Evolutionary conservation across 2,888 invertebrate species (phyloP).

Genomic region (Diachrysia chrysitis): DNA sequence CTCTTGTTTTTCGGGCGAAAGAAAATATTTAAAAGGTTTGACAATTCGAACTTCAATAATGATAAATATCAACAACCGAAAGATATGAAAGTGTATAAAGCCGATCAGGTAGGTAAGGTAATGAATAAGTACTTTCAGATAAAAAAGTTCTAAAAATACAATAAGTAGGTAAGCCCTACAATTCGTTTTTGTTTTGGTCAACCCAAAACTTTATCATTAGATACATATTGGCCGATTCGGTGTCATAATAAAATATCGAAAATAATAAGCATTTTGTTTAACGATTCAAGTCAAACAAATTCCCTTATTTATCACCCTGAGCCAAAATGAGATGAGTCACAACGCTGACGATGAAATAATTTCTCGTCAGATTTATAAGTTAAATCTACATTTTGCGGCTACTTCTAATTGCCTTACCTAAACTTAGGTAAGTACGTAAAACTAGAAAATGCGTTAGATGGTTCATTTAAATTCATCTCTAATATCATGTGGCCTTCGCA

Average conservation of each 20-base stretch:
- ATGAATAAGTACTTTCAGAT: background rate
- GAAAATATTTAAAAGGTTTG: too few species aligned
- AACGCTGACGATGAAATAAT: constrained; percentile 32
- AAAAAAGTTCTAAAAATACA: background rate
- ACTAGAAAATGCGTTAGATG: constrained; percentile 50
- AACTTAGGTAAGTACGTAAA: constrained; percentile 28
- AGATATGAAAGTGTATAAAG: background rate
- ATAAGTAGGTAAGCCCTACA: too few species aligned
- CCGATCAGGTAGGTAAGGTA: background rate
- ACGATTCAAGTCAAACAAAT: constrained; percentile 24
- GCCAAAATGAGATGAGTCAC: constrained; percentile 43
- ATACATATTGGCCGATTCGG: constrained; percentile 14
- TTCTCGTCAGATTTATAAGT: constrained; percentile 25
- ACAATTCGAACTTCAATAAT: too few species aligned
- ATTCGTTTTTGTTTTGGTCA: background rate
- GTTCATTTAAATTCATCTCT: constrained; percentile 51
- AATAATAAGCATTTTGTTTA: constrained; percentile 29
- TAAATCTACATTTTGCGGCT: constrained; percentile 31
- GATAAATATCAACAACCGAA: too few species aligned
- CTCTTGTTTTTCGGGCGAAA: too few species aligned
- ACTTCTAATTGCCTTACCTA: constrained; percentile 37
- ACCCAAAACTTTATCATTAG: background rate
- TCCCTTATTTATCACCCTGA: constrained; percentile 27
- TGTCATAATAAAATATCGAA: constrained; percentile 43
- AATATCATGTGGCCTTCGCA: constrained; percentile 52